Conservation (phyloP, 2,888 invertebrate genomes). For the Ochlodes sylvanus region DNA sequence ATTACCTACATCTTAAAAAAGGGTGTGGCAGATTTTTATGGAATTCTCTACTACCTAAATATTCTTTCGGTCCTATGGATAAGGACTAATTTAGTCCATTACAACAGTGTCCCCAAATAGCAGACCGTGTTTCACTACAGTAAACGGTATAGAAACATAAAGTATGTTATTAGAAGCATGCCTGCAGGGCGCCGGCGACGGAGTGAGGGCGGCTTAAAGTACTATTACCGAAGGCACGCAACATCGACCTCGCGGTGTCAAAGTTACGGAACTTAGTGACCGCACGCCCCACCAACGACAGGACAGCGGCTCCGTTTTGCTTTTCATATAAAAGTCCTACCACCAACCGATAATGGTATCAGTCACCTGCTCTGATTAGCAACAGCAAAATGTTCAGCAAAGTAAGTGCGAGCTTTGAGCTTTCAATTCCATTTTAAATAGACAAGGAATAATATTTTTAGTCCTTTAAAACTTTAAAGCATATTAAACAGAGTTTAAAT, state of each 20-base stretch:
- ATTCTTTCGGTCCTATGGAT: not conserved
- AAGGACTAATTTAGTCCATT: not conserved
- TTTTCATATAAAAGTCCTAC: constrained; percentile 83
- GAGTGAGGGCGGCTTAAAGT: constrained; percentile 51
- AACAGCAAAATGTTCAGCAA: constrained; percentile 83
- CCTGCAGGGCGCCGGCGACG: constrained; percentile 51
- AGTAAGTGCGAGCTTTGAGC: constrained; percentile 63
- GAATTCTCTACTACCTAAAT: no score
- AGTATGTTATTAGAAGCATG: constrained; percentile 42
- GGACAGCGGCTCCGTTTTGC: constrained; percentile 77
- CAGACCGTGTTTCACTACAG: not conserved
- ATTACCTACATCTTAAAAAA: no score
- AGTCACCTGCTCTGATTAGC: constrained; percentile 81
- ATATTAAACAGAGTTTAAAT: no score
- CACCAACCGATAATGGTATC: constrained; percentile 77
- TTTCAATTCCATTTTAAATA: constrained; percentile 2
- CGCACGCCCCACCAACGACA: constrained; percentile 73
- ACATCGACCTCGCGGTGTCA: constrained; percentile 81
- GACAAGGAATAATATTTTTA: not conserved
- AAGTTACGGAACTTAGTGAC: constrained; percentile 83
- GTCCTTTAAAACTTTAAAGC: not conserved
- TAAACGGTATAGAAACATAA: constrained; percentile 48
- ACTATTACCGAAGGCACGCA: constrained; percentile 63
- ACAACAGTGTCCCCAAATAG: not conserved
- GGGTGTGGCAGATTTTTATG: no score